These are phyloP conservation scores for Stenurella melanura DNA, from an alignment of 2,888 invertebrate genomes.

Conservation along the genomic window DNA sequence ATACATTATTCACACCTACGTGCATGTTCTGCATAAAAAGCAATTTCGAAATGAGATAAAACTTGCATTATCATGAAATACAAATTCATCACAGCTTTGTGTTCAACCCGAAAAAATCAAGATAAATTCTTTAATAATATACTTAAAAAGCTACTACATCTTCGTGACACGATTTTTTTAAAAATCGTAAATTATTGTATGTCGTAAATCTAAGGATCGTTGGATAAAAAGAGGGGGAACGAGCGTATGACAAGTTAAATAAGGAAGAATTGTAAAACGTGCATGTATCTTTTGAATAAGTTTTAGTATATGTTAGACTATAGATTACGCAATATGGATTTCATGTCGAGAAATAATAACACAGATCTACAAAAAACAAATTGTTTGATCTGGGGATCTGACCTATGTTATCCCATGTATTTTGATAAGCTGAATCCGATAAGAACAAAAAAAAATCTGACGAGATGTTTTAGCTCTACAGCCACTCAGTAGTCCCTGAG, in stretches of 20 bases:
- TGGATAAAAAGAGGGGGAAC: not conserved
- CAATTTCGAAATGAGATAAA: slow-evolving; percentile 35
- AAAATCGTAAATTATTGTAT: slow-evolving; percentile 12
- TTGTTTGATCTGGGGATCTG: too few relatives aligned
- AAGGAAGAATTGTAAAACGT: not conserved
- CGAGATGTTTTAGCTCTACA: too few relatives aligned
- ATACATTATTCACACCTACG: slow-evolving; percentile 49
- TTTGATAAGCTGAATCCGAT: too few relatives aligned
- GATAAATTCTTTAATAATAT: slow-evolving; percentile 29
- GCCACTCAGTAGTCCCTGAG: too few relatives aligned
- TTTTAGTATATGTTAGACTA: too few relatives aligned
- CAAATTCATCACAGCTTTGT: slow-evolving; percentile 18
- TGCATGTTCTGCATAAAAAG: slow-evolving; percentile 25
- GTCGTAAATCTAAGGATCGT: slow-evolving; percentile 2
- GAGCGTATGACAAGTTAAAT: not conserved
- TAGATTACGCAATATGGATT: too few relatives aligned
- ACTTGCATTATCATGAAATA: slow-evolving; percentile 19
- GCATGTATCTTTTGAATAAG: too few relatives aligned
- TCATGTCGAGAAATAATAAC: too few relatives aligned
- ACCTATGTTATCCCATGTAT: too few relatives aligned
- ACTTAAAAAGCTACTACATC: slow-evolving; percentile 13
- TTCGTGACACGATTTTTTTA: not conserved
- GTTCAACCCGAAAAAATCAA: slow-evolving; percentile 18
- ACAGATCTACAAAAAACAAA: too few relatives aligned
- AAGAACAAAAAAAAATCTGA: too few relatives aligned